Evolutionary conservation across 2,113 vertebrate genomes (phyloP), one percentile per base, ranked within the genome.

Genomic region (Hiodon alosoides): DNA sequence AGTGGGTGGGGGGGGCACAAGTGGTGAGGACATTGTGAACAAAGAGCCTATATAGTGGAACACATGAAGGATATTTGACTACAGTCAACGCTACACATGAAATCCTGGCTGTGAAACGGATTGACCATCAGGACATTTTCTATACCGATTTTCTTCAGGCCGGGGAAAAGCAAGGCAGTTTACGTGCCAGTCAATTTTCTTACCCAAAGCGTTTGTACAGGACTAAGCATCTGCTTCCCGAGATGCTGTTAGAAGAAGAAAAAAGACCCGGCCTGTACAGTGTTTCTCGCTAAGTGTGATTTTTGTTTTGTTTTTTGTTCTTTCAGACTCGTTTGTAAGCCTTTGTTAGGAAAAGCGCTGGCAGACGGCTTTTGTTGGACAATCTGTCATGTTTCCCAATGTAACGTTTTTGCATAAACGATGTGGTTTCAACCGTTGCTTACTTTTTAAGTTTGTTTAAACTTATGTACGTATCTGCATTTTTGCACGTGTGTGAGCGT

Each of bases 1-100:
- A 76, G 73, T 77, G 72, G 79, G 80, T 75, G 69, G 65, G 50
- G 65, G 50, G 67, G 76, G 75, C 70, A 83, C 80, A 83, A 79
- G 80, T 46, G 2, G 54, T 55, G 53, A 14, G 11, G 31, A 50
- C 55, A 71, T 7, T 85, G 86, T 80, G 84, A 61, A 79, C 4
- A 11, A 61, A 69, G 64, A 83, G 73, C 81, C 31, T 31, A 31
- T 31, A 31, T 80, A 87, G 82, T 81, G 83, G 86, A 85, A 71
- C 46, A 82, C 67, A 90, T 90, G 89, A 91, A 91, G 90, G 88
- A 90, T 86, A 71, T 84, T 67, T 68, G 52, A 68, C 31, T 54
- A 58, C 14, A 60, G 17, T 31, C 31, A 14, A 70, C 67, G 73
- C 72, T 71, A 83, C 74, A 65, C 60, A 62, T 59, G 60, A 71